Evolutionary conservation across 2,797 vertebrate genomes (phyloP).

Genomic region (Ataeniobius toweri): DNA sequence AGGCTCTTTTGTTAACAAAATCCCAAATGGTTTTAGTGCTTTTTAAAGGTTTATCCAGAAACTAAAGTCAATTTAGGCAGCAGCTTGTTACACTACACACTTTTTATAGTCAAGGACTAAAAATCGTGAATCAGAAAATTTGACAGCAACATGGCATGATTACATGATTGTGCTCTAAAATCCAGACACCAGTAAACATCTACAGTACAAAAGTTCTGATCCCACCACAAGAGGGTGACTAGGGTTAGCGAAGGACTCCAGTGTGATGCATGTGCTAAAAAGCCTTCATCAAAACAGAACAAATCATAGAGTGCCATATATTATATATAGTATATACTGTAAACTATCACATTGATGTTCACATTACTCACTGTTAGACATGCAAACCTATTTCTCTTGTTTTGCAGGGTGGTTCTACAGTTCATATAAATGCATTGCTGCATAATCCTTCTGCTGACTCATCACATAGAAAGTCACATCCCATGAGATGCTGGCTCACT

Average conservation of each 20-base stretch:
- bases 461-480: conserved; percentile 15
- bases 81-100: background rate
- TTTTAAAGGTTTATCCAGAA: background rate
- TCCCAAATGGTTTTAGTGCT: background rate
- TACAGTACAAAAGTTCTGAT: background rate
- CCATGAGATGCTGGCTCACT: conserved; percentile 14
- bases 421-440: conserved; percentile 10
- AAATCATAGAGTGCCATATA: too few species aligned
- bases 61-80: background rate
- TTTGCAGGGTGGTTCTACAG: background rate
- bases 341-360: too few species aligned
- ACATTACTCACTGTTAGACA: too few species aligned
- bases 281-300: too few species aligned
- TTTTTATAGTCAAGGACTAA: too few species aligned
- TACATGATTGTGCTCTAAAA: background rate
- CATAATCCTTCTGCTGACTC: conserved; percentile 43
- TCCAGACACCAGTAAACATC: background rate
- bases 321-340: too few species aligned
- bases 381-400: background rate
- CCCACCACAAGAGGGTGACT: background rate
- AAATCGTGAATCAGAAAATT: too few species aligned
- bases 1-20: background rate
- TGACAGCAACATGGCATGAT: background rate
- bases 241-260: too few species aligned
- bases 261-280: too few species aligned